Evolutionary conservation across 2,888 invertebrate genomes (phyloP).

Genomic region (Seira musarum): DNA sequence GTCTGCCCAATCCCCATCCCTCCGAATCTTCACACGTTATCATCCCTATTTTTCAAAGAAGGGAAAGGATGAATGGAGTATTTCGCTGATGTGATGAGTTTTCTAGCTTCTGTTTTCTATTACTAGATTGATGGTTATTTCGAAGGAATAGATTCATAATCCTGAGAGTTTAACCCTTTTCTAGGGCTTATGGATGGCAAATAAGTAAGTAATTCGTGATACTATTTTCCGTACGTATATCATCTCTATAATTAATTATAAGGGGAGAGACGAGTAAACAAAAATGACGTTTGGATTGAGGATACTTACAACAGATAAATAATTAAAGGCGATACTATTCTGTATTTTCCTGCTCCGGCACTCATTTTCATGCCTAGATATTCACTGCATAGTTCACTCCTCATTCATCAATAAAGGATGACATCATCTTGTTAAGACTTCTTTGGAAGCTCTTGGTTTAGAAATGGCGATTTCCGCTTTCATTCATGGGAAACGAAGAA

Average conservation of each 20-base stretch:
- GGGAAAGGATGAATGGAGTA: slow-evolving; percentile 1
- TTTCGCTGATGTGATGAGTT: slow-evolving; percentile 12
- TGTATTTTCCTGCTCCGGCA: slow-evolving; percentile 23
- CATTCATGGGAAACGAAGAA: not conserved
- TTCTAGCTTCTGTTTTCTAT: slow-evolving; percentile 6
- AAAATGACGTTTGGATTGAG: not conserved
- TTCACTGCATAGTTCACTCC: not conserved
- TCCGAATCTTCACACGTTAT: slow-evolving; percentile 6
- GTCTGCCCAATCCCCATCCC: not conserved
- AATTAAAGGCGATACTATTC: slow-evolving; percentile 12
- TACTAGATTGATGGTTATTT: slow-evolving; percentile 14
- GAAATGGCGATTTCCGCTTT: not conserved
- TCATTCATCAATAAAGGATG: slow-evolving; percentile 43
- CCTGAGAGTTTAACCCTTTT: slow-evolving; percentile 9
- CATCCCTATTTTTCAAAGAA: not conserved
- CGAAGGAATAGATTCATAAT: not conserved
- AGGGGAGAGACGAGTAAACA: slow-evolving; percentile 18
- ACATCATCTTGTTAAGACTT: slow-evolving; percentile 30
- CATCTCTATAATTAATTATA: slow-evolving; percentile 50
- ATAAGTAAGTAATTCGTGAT: not conserved
- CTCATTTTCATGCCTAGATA: slow-evolving; percentile 15
- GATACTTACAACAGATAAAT: slow-evolving; percentile 1
- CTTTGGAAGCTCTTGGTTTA: too few relatives aligned
- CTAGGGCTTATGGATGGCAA: slow-evolving; percentile 8
- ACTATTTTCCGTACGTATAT: slow-evolving; percentile 29